These are phyloP conservation scores for Lucilia sericata DNA, from an alignment of 1,140 invertebrate species.

Conservation along the genomic window DNA sequence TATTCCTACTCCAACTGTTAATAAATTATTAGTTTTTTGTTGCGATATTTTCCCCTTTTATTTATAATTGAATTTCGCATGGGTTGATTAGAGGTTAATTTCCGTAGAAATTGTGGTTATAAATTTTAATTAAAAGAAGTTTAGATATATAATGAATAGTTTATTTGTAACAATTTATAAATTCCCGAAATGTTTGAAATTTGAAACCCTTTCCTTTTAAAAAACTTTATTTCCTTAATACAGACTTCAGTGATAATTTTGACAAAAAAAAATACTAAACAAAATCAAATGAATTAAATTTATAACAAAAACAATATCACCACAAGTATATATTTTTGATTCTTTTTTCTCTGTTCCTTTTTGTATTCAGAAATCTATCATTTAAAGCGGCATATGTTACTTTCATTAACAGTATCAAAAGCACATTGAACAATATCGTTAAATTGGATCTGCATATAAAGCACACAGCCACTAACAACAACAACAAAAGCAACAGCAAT, in stretches of 20 bases:
- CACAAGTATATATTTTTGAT: constrained; percentile 21
- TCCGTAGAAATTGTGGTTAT: neutral
- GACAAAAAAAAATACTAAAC: neutral
- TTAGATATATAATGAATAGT: no score
- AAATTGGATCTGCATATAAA: constrained; percentile 34
- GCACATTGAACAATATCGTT: constrained; percentile 26
- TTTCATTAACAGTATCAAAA: constrained; percentile 37
- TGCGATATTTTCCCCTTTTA: constrained; percentile 2
- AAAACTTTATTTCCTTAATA: neutral
- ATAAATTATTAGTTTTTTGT: neutral
- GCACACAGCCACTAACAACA: constrained; percentile 32
- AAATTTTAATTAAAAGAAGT: no score
- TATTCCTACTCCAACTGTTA: neutral
- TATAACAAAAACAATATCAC: neutral
- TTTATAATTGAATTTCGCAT: constrained; percentile 27
- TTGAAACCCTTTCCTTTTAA: neutral
- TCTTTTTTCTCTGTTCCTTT: neutral
- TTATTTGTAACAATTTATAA: neutral
- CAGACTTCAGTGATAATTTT: neutral
- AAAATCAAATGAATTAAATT: neutral
- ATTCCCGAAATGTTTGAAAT: neutral
- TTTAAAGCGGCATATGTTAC: constrained; percentile 40
- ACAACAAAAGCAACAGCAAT: neutral
- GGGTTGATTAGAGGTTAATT: constrained; percentile 30
- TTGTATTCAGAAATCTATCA: constrained; percentile 25